phyloP scores from a whole-genome alignment of 2,113 vertebrate species.

The Xerus inauris region DNA sequence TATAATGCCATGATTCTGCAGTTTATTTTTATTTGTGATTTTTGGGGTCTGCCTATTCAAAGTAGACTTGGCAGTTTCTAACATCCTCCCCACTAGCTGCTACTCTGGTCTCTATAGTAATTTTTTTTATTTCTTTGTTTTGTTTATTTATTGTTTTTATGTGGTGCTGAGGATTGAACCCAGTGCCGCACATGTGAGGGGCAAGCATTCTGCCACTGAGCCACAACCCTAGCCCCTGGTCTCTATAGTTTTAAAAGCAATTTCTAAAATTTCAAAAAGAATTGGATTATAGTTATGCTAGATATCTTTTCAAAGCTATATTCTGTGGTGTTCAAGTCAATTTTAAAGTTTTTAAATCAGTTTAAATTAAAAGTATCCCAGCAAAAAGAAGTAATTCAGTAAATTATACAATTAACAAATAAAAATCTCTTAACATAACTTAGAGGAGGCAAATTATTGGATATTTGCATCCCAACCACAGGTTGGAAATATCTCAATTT shows the following conservation, averaged over 20 bases:
- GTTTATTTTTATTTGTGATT: background rate
- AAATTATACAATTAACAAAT: background rate
- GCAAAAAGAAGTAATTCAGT: background rate
- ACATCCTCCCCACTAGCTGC: background rate
- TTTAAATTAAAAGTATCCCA: background rate
- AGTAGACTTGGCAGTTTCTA: background rate
- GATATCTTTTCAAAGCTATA: background rate
- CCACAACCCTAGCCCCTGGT: too few relatives aligned
- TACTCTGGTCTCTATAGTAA: background rate
- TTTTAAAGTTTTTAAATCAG: background rate
- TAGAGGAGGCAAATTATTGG: background rate
- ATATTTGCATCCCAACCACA: background rate
- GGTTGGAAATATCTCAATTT: background rate
- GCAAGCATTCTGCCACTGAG: too few relatives aligned
- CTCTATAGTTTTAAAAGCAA: background rate
- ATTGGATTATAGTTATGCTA: background rate
- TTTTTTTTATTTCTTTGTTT: too few relatives aligned
- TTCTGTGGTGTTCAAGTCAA: background rate
- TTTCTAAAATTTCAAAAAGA: constrained; percentile 11
- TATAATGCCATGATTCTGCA: background rate
- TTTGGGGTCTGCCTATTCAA: background rate
- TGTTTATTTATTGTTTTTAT: too few relatives aligned
- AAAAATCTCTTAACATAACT: background rate
- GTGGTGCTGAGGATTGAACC: too few relatives aligned
- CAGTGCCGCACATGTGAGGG: too few relatives aligned